Evolutionary conservation across 2,888 invertebrate genomes (phyloP).

Genomic region (Andrena flavipes): DNA sequence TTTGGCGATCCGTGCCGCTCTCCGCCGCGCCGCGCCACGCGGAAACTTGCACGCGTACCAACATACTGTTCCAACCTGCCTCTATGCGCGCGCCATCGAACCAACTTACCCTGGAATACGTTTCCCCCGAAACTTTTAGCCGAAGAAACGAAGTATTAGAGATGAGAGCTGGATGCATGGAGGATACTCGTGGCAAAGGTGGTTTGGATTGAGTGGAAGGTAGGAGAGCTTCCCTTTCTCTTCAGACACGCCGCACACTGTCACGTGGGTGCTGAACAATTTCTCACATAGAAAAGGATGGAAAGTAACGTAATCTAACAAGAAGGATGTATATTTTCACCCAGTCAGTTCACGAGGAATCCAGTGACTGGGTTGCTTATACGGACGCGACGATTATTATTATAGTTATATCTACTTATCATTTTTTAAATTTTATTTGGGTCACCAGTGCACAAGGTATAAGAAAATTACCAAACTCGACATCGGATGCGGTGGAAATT

Average conservation of each 20-base stretch:
- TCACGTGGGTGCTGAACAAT: background rate
- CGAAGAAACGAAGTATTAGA: constrained; percentile 40
- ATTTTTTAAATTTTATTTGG: too few species aligned
- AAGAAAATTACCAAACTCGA: too few species aligned
- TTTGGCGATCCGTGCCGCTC: constrained; percentile 82
- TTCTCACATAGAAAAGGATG: background rate
- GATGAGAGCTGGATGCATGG: constrained; percentile 1
- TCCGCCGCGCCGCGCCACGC: constrained; percentile 74
- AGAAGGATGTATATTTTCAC: too few species aligned
- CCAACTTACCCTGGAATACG: constrained; percentile 57
- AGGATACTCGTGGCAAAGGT: constrained; percentile 21
- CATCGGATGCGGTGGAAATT: too few species aligned
- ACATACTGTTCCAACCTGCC: constrained; percentile 49
- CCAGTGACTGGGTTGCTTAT: too few species aligned
- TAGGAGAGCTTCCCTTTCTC: background rate
- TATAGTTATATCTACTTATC: too few species aligned
- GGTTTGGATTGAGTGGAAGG: constrained; percentile 40
- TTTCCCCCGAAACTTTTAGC: constrained; percentile 38
- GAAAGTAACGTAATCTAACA: too few species aligned
- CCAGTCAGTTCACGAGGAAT: too few species aligned
- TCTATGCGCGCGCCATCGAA: constrained; percentile 52
- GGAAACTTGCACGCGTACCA: constrained; percentile 72
- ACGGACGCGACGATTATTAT: too few species aligned
- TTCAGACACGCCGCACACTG: background rate
- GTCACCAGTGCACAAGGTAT: too few species aligned